Percentiles rank a stretch among this genome's conserved stretches.
Conservation (phyloP, 2,888 invertebrate species). For the Achlya flavicornis region DNA sequence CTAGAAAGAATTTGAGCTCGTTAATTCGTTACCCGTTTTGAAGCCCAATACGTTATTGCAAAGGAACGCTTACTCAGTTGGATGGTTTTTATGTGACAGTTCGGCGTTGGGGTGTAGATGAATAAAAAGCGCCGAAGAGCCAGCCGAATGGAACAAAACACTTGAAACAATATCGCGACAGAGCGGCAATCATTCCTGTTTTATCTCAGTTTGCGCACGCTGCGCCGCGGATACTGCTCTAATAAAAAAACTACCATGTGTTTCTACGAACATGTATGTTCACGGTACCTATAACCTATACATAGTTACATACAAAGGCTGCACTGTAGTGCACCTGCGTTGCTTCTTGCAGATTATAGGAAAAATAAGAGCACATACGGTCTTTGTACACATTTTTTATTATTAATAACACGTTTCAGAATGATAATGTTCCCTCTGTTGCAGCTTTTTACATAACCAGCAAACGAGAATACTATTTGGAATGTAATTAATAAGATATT, state of each 20-base stretch:
- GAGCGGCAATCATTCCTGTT: conserved; percentile 81
- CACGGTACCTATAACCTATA: conserved; percentile 32
- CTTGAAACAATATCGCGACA: conserved; percentile 80
- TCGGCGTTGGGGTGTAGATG: conserved; percentile 61
- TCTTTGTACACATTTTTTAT: conserved; percentile 9
- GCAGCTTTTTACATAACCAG: not conserved
- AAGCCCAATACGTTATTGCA: conserved; percentile 43
- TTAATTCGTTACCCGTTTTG: too few species aligned
- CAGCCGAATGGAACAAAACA: conserved; percentile 73
- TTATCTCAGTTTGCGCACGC: conserved; percentile 81
- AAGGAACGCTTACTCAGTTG: conserved; percentile 48
- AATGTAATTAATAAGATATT: not conserved
- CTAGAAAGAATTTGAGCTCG: not conserved
- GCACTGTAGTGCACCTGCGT: conserved; percentile 38
- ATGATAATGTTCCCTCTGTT: not conserved
- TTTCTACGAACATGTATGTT: conserved; percentile 35
- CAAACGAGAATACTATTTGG: not conserved
- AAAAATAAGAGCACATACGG: conserved; percentile 31
- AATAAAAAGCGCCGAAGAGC: conserved; percentile 66
- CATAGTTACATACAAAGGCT: conserved; percentile 24
- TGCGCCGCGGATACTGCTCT: conserved; percentile 72
- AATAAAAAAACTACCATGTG: conserved; percentile 77
- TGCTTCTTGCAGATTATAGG: conserved; percentile 37
- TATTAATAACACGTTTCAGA: not conserved
- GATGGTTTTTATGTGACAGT: conserved; percentile 53